A percentile compares a stretch with the other conserved stretches of the same genome.
Conservation (phyloP, 2,797 vertebrate species). For the Nothura maculosa region DNA sequence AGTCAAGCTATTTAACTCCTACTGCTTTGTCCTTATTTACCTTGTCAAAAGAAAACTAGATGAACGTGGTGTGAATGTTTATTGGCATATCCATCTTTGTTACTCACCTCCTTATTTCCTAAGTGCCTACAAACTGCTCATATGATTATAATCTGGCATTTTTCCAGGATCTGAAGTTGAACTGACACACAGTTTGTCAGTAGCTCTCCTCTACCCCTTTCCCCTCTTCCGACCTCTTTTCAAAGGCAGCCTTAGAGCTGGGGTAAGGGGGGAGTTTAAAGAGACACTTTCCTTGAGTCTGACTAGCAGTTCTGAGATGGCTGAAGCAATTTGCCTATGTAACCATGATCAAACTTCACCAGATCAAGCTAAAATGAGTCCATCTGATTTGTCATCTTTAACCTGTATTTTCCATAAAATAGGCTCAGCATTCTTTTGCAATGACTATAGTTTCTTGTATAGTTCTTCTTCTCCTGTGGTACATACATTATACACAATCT, state of each 20-base stretch:
- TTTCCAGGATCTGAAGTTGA: background rate
- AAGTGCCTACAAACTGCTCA: background rate
- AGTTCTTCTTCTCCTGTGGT: background rate
- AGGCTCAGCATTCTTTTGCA: background rate
- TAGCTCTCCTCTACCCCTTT: background rate
- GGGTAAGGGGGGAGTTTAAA: background rate
- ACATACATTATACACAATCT: background rate
- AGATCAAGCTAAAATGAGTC: background rate
- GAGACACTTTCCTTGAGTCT: background rate
- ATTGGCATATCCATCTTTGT: background rate
- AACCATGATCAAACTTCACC: background rate
- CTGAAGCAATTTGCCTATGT: background rate
- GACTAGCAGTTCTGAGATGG: background rate
- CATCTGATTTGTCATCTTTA: background rate
- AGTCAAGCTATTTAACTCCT: slow-evolving; percentile 15
- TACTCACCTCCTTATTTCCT: slow-evolving; percentile 17
- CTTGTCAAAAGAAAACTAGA: slow-evolving; percentile 27
- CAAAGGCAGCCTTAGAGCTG: background rate
- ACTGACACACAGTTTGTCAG: background rate
- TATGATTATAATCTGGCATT: background rate
- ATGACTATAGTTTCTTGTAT: background rate
- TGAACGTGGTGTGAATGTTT: background rate
- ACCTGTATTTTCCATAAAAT: background rate
- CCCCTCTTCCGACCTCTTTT: background rate
- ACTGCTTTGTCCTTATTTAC: slow-evolving; percentile 6